Evolutionary conservation across 1,140 invertebrate genomes (phyloP), one percentile per base, ranked within the genome.

Genomic region (Psilanteris sp.): DNA sequence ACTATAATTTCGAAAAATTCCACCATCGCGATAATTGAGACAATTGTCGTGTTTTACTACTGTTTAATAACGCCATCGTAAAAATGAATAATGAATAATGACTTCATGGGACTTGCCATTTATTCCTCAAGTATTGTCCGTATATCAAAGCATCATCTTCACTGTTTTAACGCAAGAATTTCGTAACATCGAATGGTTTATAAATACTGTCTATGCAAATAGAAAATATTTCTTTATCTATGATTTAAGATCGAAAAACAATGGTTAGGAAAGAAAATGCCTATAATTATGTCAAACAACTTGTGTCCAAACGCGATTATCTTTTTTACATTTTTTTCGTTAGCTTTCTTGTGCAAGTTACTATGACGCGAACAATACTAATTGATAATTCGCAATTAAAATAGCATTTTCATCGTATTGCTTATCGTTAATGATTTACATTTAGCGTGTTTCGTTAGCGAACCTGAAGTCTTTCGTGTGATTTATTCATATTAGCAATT

Each of bases 51-150:
- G 11, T 50, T 27, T 67, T 48, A 66, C 61, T 37, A 70, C 39
- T 34, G 31, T 29, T 18, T 20, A 44, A 62, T 41, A 3, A 64
- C 59, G 43, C 41, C 52, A 36, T 31, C 36, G 24, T 48, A 67
- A 67, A 67, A 26, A 68, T 68, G 59, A 68, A 67, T 67, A 67
- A 67, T 31, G 50, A 55, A 67, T 52, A 46, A 54, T 39, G 24
- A 3, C 24, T 10, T 43, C 46, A 37, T 52, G 61, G 46, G 46
- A 66, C 18, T 64, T 9, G 13, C 14, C 16, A 29, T 57, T 62
- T 62, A 39, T 16, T 31, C 26, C 4, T 1, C 0, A 14, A 43
- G 27, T 20, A 67, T 67, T 55, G 62, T 67, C 31, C 31, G 41
- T 22, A 31, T 55, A 67, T 67, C 50, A 46, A 55, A n/a, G 31